Evolutionary conservation across 1,140 invertebrate genomes (phyloP).

Genomic region (Drosophila micromelanica): DNA sequence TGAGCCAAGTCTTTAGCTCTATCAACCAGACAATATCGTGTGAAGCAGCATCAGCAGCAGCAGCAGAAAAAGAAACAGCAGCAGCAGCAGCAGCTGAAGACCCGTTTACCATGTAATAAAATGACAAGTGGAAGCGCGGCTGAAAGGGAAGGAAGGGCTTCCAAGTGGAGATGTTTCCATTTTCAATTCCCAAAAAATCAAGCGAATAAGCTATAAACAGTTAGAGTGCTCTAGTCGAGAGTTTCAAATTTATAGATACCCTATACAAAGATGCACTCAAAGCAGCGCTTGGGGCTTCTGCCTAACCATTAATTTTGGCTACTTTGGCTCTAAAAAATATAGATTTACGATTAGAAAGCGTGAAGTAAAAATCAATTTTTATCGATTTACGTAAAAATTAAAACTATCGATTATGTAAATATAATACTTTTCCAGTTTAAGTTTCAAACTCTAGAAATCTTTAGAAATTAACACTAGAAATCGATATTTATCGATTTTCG

Average conservation of each 20-base stretch:
- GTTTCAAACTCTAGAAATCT: no score
- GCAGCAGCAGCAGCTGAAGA: slow-evolving; percentile 17
- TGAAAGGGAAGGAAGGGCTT: not conserved
- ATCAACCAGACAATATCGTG: slow-evolving; percentile 73
- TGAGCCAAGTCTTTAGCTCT: slow-evolving; percentile 61
- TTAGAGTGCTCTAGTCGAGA: not conserved
- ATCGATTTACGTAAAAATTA: no score
- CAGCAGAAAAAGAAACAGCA: no score
- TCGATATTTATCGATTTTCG: no score
- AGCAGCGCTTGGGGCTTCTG: no score
- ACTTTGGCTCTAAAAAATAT: no score
- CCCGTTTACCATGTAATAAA: slow-evolving; percentile 51
- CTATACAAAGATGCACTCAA: not conserved
- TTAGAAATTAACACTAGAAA: no score
- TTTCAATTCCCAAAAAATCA: slow-evolving; percentile 33
- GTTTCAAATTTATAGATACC: not conserved
- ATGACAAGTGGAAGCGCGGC: slow-evolving; percentile 2
- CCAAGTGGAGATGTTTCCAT: slow-evolving; percentile 37
- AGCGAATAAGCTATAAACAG: slow-evolving; percentile 40
- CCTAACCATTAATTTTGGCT: no score
- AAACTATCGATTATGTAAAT: no score
- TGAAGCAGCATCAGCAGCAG: slow-evolving; percentile 49
- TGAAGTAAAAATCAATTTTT: no score
- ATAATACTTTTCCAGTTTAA: no score
- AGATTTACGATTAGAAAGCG: no score